Evolutionary conservation across 1,140 invertebrate genomes (phyloP).

Genomic region (Drosophila repleta): DNA sequence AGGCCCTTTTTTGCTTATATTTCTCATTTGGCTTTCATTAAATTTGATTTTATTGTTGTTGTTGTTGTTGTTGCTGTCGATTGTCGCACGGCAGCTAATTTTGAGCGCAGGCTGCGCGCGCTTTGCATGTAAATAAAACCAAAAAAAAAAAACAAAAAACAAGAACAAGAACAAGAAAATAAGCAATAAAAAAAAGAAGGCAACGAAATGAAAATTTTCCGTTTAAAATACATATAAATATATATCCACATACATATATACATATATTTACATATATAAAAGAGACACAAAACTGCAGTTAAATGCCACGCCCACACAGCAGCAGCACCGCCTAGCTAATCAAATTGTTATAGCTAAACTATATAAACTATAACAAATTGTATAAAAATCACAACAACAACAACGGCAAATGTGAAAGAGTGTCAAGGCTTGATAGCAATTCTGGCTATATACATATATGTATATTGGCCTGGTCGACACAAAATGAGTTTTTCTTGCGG

Average conservation of each 20-base stretch:
- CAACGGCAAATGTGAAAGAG: constrained; percentile 46
- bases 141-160: too few species aligned
- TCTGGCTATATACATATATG: constrained; percentile 17
- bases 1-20: constrained; percentile 50
- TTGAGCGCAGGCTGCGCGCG: constrained; percentile 40
- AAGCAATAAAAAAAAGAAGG: constrained; percentile 49
- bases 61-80: constrained; percentile 41
- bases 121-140: constrained; percentile 71
- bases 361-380: constrained; percentile 28
- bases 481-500: constrained; percentile 57
- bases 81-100: constrained; percentile 66
- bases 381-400: constrained; percentile 27
- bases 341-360: constrained; percentile 46
- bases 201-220: constrained; percentile 42
- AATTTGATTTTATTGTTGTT: constrained; percentile 70
- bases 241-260: background rate
- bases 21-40: constrained; percentile 66
- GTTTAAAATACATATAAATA: constrained; percentile 10
- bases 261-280: background rate
- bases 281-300: constrained; percentile 49
- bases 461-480: constrained; percentile 51
- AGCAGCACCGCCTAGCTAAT: constrained; percentile 25
- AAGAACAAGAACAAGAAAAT: too few species aligned
- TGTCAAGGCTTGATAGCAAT: constrained; percentile 76
- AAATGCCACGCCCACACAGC: constrained; percentile 32